phyloP scores from a whole-genome alignment of 30 jellyfish, hydroid and myxozoan genomes.

The Aurelia coerulea region DNA sequence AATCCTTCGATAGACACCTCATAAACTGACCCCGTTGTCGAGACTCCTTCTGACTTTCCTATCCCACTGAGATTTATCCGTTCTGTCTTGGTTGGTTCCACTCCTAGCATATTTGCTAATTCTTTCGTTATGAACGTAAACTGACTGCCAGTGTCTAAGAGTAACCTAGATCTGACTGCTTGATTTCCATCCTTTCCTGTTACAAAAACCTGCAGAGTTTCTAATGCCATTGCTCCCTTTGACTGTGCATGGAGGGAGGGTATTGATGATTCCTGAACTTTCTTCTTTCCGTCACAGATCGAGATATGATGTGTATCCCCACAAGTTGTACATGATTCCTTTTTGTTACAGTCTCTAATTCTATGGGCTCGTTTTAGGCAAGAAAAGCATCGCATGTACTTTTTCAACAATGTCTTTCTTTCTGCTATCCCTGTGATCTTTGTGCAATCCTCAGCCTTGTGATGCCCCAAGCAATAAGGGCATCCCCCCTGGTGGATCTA shows the following conservation, averaged over 20 bases:
- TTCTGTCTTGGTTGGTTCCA: constrained; percentile 16
- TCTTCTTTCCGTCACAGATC: constrained; percentile 8
- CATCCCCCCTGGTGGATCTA: constrained; percentile 17
- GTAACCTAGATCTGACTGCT: constrained; percentile 44
- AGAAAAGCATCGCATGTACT: constrained; percentile 26
- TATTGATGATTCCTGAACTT: neutral
- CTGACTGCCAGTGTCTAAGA: constrained; percentile 60
- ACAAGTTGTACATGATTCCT: constrained; percentile 5
- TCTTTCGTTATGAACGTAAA: constrained; percentile 27
- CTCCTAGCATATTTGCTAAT: constrained; percentile 30
- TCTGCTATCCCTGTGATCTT: constrained; percentile 15
- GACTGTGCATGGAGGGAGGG: constrained; percentile 20
- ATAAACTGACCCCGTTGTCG: constrained; percentile 31
- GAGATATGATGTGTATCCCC: constrained; percentile 1
- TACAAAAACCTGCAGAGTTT: constrained; percentile 13
- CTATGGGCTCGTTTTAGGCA: constrained; percentile 27
- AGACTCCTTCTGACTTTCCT: constrained; percentile 19
- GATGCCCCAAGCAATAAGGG: constrained; percentile 38
- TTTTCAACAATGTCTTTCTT: constrained; percentile 2
- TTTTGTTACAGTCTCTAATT: constrained; percentile 1
- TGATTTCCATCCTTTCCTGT: constrained; percentile 19
- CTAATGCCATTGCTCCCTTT: constrained; percentile 18
- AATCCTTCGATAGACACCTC: constrained; percentile 10
- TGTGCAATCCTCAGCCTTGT: constrained; percentile 22
- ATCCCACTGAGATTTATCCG: constrained; percentile 14